Conservation (phyloP, 2,888 invertebrate genomes). For the Habrosyne pyritoides region DNA sequence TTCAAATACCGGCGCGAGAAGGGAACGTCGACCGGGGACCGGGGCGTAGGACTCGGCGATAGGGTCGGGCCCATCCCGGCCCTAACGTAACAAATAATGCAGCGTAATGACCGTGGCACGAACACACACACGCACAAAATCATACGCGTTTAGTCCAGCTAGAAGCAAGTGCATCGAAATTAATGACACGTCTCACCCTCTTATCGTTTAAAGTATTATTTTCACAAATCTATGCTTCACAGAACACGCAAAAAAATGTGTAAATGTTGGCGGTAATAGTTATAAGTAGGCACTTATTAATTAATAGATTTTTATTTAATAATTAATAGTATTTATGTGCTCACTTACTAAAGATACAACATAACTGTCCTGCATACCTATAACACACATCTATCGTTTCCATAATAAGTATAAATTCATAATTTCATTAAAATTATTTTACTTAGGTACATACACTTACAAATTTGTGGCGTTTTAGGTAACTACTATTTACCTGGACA, state of each 20-base stretch:
- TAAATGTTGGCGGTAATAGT: not conserved
- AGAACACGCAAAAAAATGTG: not conserved
- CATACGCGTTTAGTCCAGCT: conserved; percentile 27
- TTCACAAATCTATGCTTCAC: conserved; percentile 18
- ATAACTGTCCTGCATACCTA: too few species aligned
- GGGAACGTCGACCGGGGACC: conserved; percentile 58
- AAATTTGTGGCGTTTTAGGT: too few species aligned
- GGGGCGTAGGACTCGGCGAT: conserved; percentile 70
- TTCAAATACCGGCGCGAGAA: conserved; percentile 65
- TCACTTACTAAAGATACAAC: too few species aligned
- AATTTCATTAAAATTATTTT: too few species aligned
- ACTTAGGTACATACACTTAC: too few species aligned
- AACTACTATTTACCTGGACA: too few species aligned
- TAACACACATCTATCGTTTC: too few species aligned
- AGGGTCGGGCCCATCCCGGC: conserved; percentile 73
- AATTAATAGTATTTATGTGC: too few species aligned
- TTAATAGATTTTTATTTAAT: not conserved
- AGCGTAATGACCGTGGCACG: conserved; percentile 66
- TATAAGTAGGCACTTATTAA: not conserved
- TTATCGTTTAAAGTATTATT: conserved; percentile 28
- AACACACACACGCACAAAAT: conserved; percentile 47
- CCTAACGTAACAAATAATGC: conserved; percentile 76
- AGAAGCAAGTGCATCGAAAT: conserved; percentile 69
- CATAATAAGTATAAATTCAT: too few species aligned
- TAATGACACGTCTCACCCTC: conserved; percentile 59